Conservation (phyloP, 2,797 vertebrate genomes). For the Sebastes jordani region DNA sequence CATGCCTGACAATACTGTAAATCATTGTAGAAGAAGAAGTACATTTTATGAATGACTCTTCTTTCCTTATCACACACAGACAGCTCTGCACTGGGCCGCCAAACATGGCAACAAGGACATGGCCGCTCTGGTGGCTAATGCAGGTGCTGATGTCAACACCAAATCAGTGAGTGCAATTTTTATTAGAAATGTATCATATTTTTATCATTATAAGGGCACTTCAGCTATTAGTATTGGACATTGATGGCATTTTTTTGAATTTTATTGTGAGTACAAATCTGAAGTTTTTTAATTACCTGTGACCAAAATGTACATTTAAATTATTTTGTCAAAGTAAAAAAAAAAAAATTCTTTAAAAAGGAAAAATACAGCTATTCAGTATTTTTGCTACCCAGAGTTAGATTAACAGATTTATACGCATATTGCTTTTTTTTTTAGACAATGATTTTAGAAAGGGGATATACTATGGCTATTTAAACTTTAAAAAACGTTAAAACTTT, state of each 20-base stretch:
- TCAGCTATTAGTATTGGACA: background rate
- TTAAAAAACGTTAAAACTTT: no score
- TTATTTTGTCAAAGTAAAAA: background rate
- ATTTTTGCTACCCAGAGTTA: background rate
- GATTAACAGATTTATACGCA: background rate
- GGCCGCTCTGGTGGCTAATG: constrained; percentile 76
- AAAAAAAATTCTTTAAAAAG: background rate
- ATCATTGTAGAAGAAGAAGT: no score
- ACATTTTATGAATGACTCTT: background rate
- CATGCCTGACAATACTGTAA: background rate
- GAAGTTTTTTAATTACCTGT: background rate
- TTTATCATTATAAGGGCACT: background rate
- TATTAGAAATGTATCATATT: background rate
- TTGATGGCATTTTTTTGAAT: background rate
- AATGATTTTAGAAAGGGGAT: background rate
- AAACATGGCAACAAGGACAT: constrained; percentile 86
- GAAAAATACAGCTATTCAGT: background rate
- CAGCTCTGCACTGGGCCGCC: constrained; percentile 87
- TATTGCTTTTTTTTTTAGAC: background rate
- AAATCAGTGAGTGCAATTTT: constrained; percentile 79
- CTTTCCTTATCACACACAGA: constrained; percentile 66
- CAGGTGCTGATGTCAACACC: constrained; percentile 83
- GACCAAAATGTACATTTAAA: background rate
- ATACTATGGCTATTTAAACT: background rate
- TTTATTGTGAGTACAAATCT: background rate